Percentiles rank a stretch among this genome's conserved stretches.
phyloP scores from a whole-genome alignment of 2,113 vertebrate genomes.

The Chaetorhynchus papuensis region DNA sequence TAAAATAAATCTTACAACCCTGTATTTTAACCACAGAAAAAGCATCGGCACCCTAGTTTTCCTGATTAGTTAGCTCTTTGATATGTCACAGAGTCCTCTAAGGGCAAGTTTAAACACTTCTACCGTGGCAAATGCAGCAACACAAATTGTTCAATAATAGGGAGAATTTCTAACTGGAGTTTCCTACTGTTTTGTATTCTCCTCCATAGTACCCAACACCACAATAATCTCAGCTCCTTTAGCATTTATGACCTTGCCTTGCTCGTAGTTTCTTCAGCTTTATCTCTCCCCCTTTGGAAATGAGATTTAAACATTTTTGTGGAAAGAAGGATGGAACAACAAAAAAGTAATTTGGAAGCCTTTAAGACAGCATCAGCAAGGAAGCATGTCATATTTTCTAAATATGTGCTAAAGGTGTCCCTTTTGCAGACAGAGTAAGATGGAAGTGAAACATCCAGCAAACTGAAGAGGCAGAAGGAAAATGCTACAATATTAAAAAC shows the following conservation, averaged over 20 bases:
- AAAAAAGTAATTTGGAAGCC: not conserved
- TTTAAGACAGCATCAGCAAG: not conserved
- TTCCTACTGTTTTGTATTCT: not conserved
- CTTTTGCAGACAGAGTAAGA: not conserved
- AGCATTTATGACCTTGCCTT: not conserved
- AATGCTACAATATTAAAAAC: not conserved
- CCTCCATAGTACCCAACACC: not conserved
- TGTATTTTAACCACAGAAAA: not conserved
- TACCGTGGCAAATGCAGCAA: not conserved
- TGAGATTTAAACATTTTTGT: not conserved
- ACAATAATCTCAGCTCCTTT: not conserved
- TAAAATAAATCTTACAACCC: not conserved
- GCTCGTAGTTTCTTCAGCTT: not conserved
- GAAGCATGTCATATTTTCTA: not conserved
- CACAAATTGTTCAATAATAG: not conserved
- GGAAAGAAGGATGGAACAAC: not conserved
- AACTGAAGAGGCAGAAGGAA: not conserved
- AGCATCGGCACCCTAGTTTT: not conserved
- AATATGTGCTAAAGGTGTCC: not conserved
- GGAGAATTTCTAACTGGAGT: not conserved
- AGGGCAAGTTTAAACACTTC: not conserved
- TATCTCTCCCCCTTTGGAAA: not conserved
- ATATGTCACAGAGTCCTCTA: not conserved
- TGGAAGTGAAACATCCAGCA: not conserved
- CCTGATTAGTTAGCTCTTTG: not conserved